Base-by-base conservation (phyloP, 2,113 vertebrate genomes). In the Anolis carolinensis region DNA sequence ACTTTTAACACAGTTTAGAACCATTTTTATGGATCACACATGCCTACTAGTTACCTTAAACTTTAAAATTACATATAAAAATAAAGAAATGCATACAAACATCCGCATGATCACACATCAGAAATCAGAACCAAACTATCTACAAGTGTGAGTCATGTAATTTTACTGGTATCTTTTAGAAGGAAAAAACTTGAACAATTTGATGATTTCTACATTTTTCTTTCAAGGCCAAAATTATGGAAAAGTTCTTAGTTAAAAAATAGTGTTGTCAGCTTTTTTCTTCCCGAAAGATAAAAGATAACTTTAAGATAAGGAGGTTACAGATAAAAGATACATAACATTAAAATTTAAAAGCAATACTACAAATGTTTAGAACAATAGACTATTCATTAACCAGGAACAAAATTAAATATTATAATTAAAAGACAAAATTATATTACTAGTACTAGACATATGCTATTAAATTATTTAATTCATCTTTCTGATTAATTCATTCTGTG, bases 221-320 rank as follows among this genome's bases (percentile, higher is more conserved):
- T 68, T 87, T 93, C 92, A 93, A 94, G 92, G 93, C 89, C 90
- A 93, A 94, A 95, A 96, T 96, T 95, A 95, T 92, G 74, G 92
- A 95, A 95, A 95, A 59, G 39, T 94, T 93, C 86, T 89, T 77
- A 93, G 81, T 85, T 91, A 76, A 93, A 94, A 94, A 95, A 90
- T 82, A 92, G 89, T 92, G 89, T 23, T 92, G 91, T 59, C 55
- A 59, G 94, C 89, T 93, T 70, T 94, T 44, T 96, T 93, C 90
- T 55, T 21, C 20, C 34, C 20, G 86, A 82, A 82, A 94, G 85
- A 95, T 91, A 95, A 93, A 94, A 92, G 83, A 95, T 90, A 92
- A 78, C 44, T 92, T 94, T 91, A 93, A 94, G 91, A 93, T 95
- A 91, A 93, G 93, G 81, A 91, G 88, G 92, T 94, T 95, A 86